Evolutionary conservation across 2,888 invertebrate genomes (phyloP).

Genomic region (Tipula unca): DNA sequence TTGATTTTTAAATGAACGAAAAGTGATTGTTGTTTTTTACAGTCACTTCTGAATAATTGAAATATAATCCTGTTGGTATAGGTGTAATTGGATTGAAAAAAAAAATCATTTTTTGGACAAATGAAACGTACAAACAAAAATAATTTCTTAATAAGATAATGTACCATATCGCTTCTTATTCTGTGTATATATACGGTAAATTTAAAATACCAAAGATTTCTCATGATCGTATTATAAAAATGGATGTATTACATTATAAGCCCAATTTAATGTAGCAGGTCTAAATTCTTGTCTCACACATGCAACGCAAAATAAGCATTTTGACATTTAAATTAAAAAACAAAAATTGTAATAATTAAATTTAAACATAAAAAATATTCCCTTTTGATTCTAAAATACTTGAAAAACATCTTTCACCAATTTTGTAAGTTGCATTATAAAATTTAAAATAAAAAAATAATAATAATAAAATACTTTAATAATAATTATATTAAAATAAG

Average conservation of each 20-base stretch:
- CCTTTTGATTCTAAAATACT: not conserved
- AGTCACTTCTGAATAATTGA: not conserved
- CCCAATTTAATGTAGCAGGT: not conserved
- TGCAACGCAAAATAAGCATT: not conserved
- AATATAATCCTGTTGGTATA: not conserved
- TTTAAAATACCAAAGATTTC: not conserved
- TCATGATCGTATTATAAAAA: not conserved
- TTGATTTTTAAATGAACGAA: not conserved
- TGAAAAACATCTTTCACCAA: not conserved
- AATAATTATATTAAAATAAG: not conserved
- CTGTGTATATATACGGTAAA: not conserved
- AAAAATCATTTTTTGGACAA: not conserved
- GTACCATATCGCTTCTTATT: not conserved
- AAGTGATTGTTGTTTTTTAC: not conserved
- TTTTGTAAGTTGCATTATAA: not conserved
- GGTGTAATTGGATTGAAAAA: not conserved
- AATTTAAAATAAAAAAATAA: not conserved
- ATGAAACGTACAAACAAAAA: not conserved
- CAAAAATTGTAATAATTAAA: not conserved
- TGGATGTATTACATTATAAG: not conserved
- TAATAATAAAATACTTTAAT: no score
- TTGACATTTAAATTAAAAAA: not conserved
- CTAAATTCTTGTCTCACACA: not conserved
- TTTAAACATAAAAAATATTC: not conserved
- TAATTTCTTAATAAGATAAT: not conserved